phyloP scores from a whole-genome alignment of 2,888 invertebrate genomes.

The Lithophane semibrunnea region DNA sequence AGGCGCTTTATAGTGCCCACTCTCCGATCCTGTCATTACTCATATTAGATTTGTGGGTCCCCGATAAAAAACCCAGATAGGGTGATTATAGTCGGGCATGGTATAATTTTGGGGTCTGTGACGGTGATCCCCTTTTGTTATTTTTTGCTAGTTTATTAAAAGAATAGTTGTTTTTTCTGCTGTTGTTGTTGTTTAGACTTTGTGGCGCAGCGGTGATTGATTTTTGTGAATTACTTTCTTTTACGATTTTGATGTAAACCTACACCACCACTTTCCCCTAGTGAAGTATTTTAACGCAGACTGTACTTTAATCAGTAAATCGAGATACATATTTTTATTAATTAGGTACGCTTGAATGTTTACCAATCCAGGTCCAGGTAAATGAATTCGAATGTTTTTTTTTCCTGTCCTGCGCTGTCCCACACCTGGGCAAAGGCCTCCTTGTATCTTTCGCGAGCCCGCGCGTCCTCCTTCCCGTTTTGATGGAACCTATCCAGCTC shows the following conservation, averaged over 20 bases:
- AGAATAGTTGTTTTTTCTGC: constrained; percentile 70
- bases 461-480: no score
- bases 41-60: constrained; percentile 85
- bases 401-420: no score
- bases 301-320: not conserved
- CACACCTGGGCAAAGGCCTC: no score
- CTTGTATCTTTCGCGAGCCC: no score
- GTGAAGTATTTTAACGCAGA: not conserved
- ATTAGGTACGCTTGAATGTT: not conserved
- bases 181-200: constrained; percentile 57
- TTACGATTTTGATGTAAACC: not conserved
- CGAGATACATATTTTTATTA: not conserved
- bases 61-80: constrained; percentile 82
- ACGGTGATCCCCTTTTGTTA: constrained; percentile 74
- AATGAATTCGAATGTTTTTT: not conserved
- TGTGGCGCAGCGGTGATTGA: constrained; percentile 54
- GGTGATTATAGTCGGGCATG: constrained; percentile 80
- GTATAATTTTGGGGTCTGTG: constrained; percentile 83
- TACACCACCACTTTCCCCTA: not conserved
- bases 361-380: not conserved
- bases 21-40: constrained; percentile 84
- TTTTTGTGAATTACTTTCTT: constrained; percentile 36
- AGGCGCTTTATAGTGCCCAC: constrained; percentile 77
- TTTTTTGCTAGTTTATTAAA: constrained; percentile 72
- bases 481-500: no score